phyloP scores from a whole-genome alignment of 2,888 invertebrate genomes.

The Cynaeus angustus region DNA sequence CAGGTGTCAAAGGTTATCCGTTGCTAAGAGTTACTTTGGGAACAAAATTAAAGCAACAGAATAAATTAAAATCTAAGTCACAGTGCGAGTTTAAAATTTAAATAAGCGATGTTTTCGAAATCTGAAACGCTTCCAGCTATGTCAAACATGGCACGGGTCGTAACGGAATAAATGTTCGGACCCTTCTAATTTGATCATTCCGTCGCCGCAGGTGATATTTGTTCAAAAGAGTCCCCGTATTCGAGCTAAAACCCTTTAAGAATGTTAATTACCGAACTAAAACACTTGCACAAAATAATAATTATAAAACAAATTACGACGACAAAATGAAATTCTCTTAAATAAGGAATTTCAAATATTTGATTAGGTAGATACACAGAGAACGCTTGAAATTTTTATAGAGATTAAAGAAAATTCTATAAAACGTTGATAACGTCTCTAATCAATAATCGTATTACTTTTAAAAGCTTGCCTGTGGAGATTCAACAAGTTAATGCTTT shows the following conservation, averaged over 20 bases:
- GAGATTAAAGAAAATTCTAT: conserved; percentile 19
- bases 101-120: conserved; percentile 17
- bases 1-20: too few relatives aligned
- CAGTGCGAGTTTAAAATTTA: not conserved
- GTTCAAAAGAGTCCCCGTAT: conserved; percentile 29
- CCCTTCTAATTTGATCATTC: conserved; percentile 43
- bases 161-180: conserved; percentile 30
- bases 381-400: conserved; percentile 16
- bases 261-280: conserved; percentile 42
- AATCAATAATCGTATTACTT: conserved; percentile 43
- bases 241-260: conserved; percentile 33
- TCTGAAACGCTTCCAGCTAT: conserved; percentile 30
- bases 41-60: not conserved
- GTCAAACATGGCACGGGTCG: conserved; percentile 35
- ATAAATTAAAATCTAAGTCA: not conserved
- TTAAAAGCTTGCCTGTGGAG: conserved; percentile 37
- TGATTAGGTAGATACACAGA: conserved; percentile 36
- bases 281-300: conserved; percentile 41
- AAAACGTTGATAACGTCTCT: conserved; percentile 33
- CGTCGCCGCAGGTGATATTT: conserved; percentile 42
- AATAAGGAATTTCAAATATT: conserved; percentile 41
- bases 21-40: too few relatives aligned
- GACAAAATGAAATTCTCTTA: conserved; percentile 32
- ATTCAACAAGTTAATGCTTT: conserved; percentile 46
- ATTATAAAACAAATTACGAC: conserved; percentile 39